These are phyloP conservation scores for Drosophila falleni DNA, from an alignment of 2,888 invertebrate species.

Conservation along the genomic window DNA sequence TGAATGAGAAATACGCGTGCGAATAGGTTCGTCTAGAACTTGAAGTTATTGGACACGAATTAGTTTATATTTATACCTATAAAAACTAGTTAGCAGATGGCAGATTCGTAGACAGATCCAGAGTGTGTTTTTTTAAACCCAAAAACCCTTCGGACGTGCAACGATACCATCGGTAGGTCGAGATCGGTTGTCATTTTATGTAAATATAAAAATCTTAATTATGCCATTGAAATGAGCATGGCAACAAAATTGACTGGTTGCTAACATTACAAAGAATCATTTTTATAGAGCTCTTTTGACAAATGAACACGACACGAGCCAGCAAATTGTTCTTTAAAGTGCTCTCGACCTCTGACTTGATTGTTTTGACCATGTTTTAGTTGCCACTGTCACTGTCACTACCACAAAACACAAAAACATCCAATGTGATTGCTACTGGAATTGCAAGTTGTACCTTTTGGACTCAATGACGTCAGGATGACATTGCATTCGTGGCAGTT, in stretches of 20 bases:
- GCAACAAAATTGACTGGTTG: constrained; percentile 28
- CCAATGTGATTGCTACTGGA: constrained; percentile 25
- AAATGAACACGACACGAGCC: constrained; percentile 46
- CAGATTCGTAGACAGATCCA: background rate
- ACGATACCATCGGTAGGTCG: constrained; percentile 45
- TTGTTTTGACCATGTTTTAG: constrained; percentile 65
- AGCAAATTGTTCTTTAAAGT: constrained; percentile 66
- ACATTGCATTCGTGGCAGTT: constrained; percentile 30
- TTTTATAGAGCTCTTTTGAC: constrained; percentile 48
- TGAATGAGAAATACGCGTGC: constrained; percentile 4
- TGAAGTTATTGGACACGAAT: constrained; percentile 6
- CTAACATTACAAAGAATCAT: constrained; percentile 58
- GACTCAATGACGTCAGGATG: constrained; percentile 36
- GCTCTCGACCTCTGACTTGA: constrained; percentile 67
- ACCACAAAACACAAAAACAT: background rate
- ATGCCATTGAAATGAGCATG: constrained; percentile 58
- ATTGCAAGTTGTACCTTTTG: constrained; percentile 4
- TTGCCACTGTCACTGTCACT: constrained; percentile 6
- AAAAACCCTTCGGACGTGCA: constrained; percentile 51
- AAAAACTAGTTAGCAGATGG: constrained; percentile 11
- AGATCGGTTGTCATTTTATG: constrained; percentile 39
- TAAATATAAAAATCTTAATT: constrained; percentile 47
- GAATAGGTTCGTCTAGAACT: constrained; percentile 13
- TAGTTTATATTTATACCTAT: background rate
- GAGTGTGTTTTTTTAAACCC: background rate